Evolutionary conservation across 2,888 invertebrate genomes (phyloP).

Genomic region (Aporophyla nigra): DNA sequence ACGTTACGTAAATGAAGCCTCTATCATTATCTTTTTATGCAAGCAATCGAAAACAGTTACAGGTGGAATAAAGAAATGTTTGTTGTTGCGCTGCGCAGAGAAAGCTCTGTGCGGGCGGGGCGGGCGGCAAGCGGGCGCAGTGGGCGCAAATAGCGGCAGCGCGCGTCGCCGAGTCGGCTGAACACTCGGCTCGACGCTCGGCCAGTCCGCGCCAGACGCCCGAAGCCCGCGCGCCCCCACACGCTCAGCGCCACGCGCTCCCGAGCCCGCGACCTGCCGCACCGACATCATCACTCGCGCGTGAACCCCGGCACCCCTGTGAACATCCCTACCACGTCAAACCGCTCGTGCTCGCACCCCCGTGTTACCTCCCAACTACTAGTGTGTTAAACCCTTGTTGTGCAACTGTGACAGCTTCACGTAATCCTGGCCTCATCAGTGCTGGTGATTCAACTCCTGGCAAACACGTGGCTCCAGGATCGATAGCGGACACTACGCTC

Average conservation of each 20-base stretch:
- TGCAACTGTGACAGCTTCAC: constrained; percentile 68
- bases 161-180: constrained; percentile 81
- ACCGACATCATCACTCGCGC: constrained; percentile 68
- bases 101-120: constrained; percentile 85
- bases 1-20: not conserved
- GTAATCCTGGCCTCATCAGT: constrained; percentile 72
- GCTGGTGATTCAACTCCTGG: constrained; percentile 69
- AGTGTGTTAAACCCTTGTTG: constrained; percentile 61
- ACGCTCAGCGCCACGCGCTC: constrained; percentile 50
- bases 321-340: constrained; percentile 19
- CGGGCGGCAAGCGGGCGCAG: constrained; percentile 84
- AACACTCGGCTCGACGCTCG: constrained; percentile 67
- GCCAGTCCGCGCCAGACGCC: constrained; percentile 78
- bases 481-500: constrained; percentile 74
- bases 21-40: constrained; percentile 25
- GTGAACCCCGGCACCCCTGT: constrained; percentile 54
- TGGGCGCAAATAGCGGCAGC: constrained; percentile 88
- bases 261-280: constrained; percentile 54
- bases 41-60: constrained; percentile 68
- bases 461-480: constrained; percentile 75
- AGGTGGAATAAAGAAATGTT: constrained; percentile 81
- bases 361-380: constrained; percentile 5
- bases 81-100: constrained; percentile 87
- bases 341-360: constrained; percentile 13
- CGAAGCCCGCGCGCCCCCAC: constrained; percentile 55